Percentiles rank a stretch among this genome's conserved stretches.
phyloP scores from a whole-genome alignment of 2,113 vertebrate species.

The Burhinus bistriatus region DNA sequence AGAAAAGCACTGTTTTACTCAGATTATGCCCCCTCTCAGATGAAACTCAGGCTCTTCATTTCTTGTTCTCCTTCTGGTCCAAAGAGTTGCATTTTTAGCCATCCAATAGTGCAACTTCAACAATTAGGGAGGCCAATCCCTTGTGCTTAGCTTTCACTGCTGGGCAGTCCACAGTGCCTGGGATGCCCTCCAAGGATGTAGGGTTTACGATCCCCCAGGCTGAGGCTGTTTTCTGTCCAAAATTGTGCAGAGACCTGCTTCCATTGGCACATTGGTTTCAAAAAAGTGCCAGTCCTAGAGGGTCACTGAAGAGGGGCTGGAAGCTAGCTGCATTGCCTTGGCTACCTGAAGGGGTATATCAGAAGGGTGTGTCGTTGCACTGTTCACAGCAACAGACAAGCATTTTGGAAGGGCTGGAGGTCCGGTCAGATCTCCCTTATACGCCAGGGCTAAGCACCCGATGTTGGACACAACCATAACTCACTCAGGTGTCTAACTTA shows the following conservation, averaged over 20 bases:
- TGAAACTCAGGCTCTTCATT: neutral
- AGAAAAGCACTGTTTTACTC: neutral
- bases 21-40: neutral
- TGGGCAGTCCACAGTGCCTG: neutral
- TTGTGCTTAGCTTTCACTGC: neutral
- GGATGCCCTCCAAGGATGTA: neutral
- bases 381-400: neutral
- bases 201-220: neutral
- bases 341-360: neutral
- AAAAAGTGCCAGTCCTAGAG: neutral
- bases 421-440: neutral
- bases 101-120: neutral
- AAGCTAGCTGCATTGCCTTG: neutral
- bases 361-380: neutral
- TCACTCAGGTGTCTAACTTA: neutral
- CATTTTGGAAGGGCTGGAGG: neutral
- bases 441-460: neutral
- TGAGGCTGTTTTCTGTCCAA: neutral
- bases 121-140: neutral
- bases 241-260: neutral
- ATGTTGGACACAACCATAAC: neutral
- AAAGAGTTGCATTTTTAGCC: neutral
- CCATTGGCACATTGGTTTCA: neutral
- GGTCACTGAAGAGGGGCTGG: neutral
- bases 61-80: neutral